Conservation (phyloP, 2,888 invertebrate genomes). For the Brachycybe producta region DNA sequence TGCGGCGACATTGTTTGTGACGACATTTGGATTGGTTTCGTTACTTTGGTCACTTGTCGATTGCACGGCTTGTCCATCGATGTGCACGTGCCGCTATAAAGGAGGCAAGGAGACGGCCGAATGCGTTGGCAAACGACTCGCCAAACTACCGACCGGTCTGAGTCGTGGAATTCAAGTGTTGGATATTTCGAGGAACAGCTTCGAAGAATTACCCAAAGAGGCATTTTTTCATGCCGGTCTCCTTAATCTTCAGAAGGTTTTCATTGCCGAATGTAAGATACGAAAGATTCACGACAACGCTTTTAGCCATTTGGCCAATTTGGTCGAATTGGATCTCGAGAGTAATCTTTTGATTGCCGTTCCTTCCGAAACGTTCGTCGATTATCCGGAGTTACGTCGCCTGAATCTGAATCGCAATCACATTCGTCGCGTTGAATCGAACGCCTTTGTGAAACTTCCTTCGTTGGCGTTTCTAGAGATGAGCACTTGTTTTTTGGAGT, state of each 20-base stretch:
- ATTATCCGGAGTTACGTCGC: slow-evolving; percentile 67
- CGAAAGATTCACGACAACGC: slow-evolving; percentile 16
- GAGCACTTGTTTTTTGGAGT: slow-evolving; percentile 62
- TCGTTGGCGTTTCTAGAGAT: slow-evolving; percentile 50
- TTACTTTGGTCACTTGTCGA: too few relatives aligned
- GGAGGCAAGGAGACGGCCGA: slow-evolving; percentile 15
- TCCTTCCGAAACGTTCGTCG: slow-evolving; percentile 63
- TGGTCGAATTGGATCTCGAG: slow-evolving; percentile 75
- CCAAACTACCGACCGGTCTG: slow-evolving; percentile 9
- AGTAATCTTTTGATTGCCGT: slow-evolving; percentile 63
- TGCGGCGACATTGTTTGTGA: background rate
- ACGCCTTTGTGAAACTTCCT: slow-evolving; percentile 58
- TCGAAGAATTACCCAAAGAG: slow-evolving; percentile 8
- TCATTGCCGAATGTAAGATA: slow-evolving; percentile 11
- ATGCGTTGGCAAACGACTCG: slow-evolving; percentile 6
- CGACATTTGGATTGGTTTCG: too few relatives aligned
- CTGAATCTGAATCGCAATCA: slow-evolving; percentile 69
- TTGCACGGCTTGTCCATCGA: slow-evolving; percentile 1
- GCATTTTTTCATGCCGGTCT: slow-evolving; percentile 10
- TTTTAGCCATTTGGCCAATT: slow-evolving; percentile 56
- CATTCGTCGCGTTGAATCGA: slow-evolving; percentile 44
- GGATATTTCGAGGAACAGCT: slow-evolving; percentile 13
- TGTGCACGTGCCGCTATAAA: slow-evolving; percentile 16
- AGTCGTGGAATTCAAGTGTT: slow-evolving; percentile 12
- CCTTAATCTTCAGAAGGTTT: slow-evolving; percentile 13